Conservation (phyloP, 2,888 invertebrate genomes). For the Athalia rosae region DNA sequence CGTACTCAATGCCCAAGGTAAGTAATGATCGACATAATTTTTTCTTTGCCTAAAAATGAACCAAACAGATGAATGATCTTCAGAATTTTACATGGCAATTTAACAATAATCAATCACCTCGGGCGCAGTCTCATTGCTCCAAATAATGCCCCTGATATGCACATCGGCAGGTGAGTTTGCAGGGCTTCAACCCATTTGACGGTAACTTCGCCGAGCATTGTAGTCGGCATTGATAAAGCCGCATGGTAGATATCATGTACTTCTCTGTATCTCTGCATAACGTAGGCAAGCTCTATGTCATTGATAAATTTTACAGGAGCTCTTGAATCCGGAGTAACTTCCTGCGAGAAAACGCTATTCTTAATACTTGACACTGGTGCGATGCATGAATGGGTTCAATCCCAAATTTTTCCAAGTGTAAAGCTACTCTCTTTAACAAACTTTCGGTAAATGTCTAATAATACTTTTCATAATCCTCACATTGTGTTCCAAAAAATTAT, state of each 20-base stretch:
- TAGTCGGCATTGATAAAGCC: slow-evolving; percentile 93
- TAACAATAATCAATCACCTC: slow-evolving; percentile 76
- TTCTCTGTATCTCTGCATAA: slow-evolving; percentile 98
- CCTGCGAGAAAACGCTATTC: slow-evolving; percentile 72
- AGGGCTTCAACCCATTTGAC: slow-evolving; percentile 99
- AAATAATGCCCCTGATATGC: slow-evolving; percentile 93
- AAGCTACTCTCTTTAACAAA: not conserved
- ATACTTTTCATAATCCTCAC: slow-evolving; percentile 71
- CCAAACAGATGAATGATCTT: slow-evolving; percentile 26
- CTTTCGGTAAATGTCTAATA: not conserved
- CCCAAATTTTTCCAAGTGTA: not conserved
- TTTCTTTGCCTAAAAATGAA: slow-evolving; percentile 80
- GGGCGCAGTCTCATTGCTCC: slow-evolving; percentile 91
- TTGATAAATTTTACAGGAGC: slow-evolving; percentile 93
- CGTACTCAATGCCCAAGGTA: slow-evolving; percentile 91
- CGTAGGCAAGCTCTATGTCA: slow-evolving; percentile 92
- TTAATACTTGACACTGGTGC: not conserved
- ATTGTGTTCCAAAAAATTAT: slow-evolving; percentile 87
- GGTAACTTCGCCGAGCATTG: slow-evolving; percentile 93
- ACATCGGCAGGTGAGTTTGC: slow-evolving; percentile 97
- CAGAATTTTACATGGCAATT: not conserved
- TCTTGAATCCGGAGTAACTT: slow-evolving; percentile 95
- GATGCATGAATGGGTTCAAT: not conserved
- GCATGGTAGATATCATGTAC: slow-evolving; percentile 97
- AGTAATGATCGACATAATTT: slow-evolving; percentile 83